Percentiles rank a stretch among this genome's conserved stretches.
Evolutionary conservation across 2,113 vertebrate genomes (phyloP).

Genomic region (Falco punctatus): DNA sequence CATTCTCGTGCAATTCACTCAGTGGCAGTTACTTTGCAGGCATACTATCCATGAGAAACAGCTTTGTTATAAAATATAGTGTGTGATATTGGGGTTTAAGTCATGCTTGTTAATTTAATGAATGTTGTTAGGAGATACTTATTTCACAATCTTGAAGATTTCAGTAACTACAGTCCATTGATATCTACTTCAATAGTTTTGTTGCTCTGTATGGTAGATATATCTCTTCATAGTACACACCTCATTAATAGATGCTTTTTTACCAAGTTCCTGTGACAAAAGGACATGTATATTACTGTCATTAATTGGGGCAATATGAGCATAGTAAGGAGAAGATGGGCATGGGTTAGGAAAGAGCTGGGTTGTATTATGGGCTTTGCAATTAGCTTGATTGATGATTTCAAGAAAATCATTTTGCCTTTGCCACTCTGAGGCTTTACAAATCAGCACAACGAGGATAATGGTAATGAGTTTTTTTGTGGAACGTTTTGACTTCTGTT

Average conservation of each 20-base stretch:
- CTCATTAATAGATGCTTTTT: neutral
- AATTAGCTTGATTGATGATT: conserved; percentile 47
- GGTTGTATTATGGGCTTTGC: neutral
- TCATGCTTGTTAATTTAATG: conserved; percentile 33
- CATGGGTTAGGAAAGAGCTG: neutral
- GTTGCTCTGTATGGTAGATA: neutral
- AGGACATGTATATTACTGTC: neutral
- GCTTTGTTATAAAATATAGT: neutral
- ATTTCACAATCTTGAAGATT: neutral
- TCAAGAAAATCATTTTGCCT: neutral
- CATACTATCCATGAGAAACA: neutral
- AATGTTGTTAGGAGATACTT: neutral
- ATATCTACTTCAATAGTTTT: neutral
- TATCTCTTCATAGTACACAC: neutral
- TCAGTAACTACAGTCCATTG: neutral
- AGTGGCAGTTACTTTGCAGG: neutral
- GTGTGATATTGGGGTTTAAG: neutral
- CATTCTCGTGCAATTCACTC: rapidly evolving
- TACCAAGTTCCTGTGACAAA: conserved; percentile 15
- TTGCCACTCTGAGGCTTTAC: neutral
- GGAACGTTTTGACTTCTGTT: neutral
- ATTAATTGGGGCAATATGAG: neutral
- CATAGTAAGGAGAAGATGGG: neutral
- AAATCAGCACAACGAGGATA: neutral
- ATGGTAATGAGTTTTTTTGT: neutral